A percentile compares a stretch with the other conserved stretches of the same genome.
Evolutionary conservation across 2,113 vertebrate genomes (phyloP).

Genomic region (Papio anubis): DNA sequence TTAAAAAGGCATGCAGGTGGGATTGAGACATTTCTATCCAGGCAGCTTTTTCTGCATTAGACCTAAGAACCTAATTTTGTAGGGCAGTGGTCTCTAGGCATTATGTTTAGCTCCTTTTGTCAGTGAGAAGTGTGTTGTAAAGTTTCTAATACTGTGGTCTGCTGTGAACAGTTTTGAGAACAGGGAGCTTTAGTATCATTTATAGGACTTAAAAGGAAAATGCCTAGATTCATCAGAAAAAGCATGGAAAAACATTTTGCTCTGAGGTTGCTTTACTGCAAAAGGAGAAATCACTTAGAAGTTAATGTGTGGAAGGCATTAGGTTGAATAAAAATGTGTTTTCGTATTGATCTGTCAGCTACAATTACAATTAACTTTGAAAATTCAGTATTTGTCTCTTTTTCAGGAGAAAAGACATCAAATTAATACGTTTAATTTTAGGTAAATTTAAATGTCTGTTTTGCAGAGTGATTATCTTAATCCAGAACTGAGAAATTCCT

Average conservation of each 20-base stretch:
- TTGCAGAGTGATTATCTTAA: slow-evolving; percentile 52
- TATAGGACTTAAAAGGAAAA: slow-evolving; percentile 32
- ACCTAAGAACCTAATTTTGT: neutral
- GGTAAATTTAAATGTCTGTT: slow-evolving; percentile 52
- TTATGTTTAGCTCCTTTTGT: neutral
- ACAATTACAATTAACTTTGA: slow-evolving; percentile 31
- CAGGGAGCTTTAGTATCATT: neutral
- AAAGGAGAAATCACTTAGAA: neutral
- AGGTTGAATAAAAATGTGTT: slow-evolving; percentile 1
- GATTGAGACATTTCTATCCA: neutral
- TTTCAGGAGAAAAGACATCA: slow-evolving; percentile 45
- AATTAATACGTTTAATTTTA: slow-evolving; percentile 40
- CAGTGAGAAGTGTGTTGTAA: neutral
- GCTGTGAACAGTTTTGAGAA: neutral
- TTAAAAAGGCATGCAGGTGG: neutral
- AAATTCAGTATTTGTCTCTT: slow-evolving; percentile 57
- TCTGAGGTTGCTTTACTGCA: neutral
- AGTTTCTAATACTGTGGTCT: neutral
- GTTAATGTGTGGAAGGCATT: neutral
- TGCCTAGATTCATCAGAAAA: neutral
- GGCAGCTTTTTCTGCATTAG: neutral
- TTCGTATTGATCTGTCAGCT: neutral
- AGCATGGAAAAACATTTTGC: neutral
- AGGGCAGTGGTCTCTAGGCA: neutral
- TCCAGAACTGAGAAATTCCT: slow-evolving; percentile 30